phyloP scores from a whole-genome alignment of 2,888 invertebrate species.

The Mechanitis mazaeus region DNA sequence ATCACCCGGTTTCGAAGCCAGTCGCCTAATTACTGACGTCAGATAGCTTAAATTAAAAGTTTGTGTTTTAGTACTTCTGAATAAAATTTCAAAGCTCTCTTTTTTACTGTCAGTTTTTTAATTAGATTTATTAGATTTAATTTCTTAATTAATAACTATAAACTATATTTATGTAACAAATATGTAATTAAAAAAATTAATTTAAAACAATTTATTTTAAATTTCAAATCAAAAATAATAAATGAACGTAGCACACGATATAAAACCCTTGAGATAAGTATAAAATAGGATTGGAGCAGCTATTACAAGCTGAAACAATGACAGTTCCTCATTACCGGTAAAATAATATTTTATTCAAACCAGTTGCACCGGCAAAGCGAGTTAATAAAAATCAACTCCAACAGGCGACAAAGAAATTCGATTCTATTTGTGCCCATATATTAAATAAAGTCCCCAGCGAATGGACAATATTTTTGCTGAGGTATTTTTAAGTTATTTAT shows the following conservation, averaged over 20 bases:
- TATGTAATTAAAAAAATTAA: no score
- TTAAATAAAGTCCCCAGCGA: conserved; percentile 17
- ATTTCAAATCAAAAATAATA: not conserved
- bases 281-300: not conserved
- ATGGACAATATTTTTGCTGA: conserved; percentile 12
- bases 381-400: conserved; percentile 22
- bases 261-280: not conserved
- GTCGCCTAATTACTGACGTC: no score
- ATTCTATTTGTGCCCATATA: conserved; percentile 16
- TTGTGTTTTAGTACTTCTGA: no score
- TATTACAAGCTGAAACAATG: not conserved
- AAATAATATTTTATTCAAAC: conserved; percentile 11
- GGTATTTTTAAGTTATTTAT: conserved; percentile 2
- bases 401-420: conserved; percentile 21
- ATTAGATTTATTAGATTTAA: no score
- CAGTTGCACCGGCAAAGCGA: conserved; percentile 3
- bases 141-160: no score
- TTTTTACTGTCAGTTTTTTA: no score
- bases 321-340: conserved; percentile 5
- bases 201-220: not conserved
- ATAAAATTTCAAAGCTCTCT: no score
- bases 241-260: not conserved
- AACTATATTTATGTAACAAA: no score
- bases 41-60: no score
- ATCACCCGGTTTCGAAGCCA: no score